Percentiles rank a stretch among this genome's conserved stretches.
phyloP scores from a whole-genome alignment of 2,113 vertebrate genomes.

The Dinomys branickii region DNA sequence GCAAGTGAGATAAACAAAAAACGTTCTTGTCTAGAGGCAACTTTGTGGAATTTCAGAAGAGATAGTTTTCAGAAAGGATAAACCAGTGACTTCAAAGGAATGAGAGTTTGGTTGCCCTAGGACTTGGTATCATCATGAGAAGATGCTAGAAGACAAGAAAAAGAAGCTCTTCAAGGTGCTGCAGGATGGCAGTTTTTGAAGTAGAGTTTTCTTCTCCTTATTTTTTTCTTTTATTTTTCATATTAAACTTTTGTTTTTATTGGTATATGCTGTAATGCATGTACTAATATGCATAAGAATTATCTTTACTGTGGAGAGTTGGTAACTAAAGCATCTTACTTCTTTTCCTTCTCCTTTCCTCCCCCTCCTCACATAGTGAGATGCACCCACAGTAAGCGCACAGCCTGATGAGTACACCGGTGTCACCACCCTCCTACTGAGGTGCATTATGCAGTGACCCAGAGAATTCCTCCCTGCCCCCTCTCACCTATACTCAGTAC shows the following conservation, averaged over 20 bases:
- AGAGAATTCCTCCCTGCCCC: neutral
- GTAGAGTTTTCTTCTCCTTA: neutral
- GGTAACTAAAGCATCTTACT: neutral
- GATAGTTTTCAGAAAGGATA: neutral
- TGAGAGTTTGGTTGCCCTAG: neutral
- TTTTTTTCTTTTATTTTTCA: neutral
- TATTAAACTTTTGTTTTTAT: neutral
- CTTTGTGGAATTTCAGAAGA: conserved; percentile 9
- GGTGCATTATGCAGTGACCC: too few relatives aligned
- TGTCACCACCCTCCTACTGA: too few relatives aligned
- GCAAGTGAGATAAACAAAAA: neutral
- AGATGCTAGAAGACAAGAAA: neutral
- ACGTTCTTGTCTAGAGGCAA: neutral
- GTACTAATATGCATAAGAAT: too few relatives aligned
- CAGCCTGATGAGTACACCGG: neutral
- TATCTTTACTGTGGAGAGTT: neutral
- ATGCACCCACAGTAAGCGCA: neutral
- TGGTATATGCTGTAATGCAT: neutral
- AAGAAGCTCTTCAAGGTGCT: neutral
- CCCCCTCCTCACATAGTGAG: neutral
- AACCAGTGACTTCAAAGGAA: too few relatives aligned
- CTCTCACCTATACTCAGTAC: neutral
- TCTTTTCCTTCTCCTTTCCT: neutral
- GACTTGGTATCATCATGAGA: neutral
- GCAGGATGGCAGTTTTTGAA: neutral